Evolutionary conservation across 2,888 invertebrate genomes (phyloP).

Genomic region (Cheilosia vernalis): DNA sequence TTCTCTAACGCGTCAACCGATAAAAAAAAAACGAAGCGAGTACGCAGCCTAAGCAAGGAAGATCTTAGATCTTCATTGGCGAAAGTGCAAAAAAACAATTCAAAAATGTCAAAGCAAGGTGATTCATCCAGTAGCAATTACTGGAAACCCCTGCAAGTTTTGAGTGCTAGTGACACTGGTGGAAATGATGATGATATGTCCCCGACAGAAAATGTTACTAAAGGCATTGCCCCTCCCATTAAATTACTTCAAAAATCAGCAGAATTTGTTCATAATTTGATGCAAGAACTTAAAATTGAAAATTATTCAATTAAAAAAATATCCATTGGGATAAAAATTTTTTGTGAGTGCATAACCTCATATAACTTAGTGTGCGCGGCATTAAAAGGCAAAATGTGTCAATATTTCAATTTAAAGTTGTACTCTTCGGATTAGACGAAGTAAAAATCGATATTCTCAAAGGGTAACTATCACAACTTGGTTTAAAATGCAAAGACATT

Average conservation of each 20-base stretch:
- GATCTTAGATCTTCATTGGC: conserved; percentile 29
- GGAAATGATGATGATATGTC: conserved; percentile 12
- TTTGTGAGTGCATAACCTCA: conserved; percentile 5
- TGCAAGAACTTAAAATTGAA: conserved; percentile 9
- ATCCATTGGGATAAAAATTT: neutral
- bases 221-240: conserved; percentile 5
- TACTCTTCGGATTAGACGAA: too few species aligned
- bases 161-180: conserved; percentile 1
- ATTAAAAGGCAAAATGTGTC: too few species aligned
- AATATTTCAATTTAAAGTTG: too few species aligned
- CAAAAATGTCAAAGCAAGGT: conserved; percentile 7
- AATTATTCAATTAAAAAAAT: conserved; percentile 11
- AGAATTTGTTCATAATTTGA: conserved; percentile 19
- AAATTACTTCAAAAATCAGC: conserved; percentile 15
- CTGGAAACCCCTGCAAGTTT: conserved; percentile 1
- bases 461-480: too few species aligned
- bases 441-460: too few species aligned
- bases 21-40: neutral
- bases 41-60: conserved; percentile 28
- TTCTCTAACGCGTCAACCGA: too few species aligned
- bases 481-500: too few species aligned
- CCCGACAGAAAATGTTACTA: neutral
- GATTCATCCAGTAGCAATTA: conserved; percentile 8
- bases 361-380: too few species aligned
- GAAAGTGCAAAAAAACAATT: neutral